phyloP scores from a whole-genome alignment of 2,113 vertebrate genomes.

The Pedionomus torquatus region DNA sequence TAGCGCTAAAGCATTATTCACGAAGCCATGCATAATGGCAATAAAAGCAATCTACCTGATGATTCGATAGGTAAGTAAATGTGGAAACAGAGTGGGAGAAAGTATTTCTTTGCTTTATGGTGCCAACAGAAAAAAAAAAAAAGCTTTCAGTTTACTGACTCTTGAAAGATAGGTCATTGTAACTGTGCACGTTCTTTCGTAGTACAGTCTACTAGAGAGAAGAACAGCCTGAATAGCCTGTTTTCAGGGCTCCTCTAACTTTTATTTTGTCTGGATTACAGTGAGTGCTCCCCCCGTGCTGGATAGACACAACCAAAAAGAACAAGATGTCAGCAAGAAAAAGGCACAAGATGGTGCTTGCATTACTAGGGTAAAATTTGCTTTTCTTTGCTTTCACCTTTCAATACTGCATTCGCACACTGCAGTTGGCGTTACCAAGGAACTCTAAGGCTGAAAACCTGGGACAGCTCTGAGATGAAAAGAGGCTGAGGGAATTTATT shows the following conservation, averaged over 20 bases:
- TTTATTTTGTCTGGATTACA: conserved; percentile 39
- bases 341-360: not conserved
- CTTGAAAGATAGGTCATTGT: conserved; percentile 39
- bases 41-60: conserved; percentile 57
- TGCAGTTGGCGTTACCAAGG: not conserved
- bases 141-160: not conserved
- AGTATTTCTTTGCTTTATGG: conserved; percentile 53
- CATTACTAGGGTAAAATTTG: not conserved
- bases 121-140: not conserved
- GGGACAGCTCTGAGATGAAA: conserved; percentile 23
- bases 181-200: not conserved
- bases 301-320: conserved; percentile 1
- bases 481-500: conserved; percentile 5
- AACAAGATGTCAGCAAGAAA: conserved; percentile 46
- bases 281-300: not conserved
- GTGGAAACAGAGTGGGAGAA: not conserved
- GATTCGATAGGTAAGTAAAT: conserved; percentile 36
- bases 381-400: conserved; percentile 12
- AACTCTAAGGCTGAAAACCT: not conserved
- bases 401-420: not conserved
- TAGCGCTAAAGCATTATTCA: conserved; percentile 27
- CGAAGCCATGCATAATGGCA: conserved; percentile 22
- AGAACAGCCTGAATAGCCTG: not conserved
- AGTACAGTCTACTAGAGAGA: not conserved
- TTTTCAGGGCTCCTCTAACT: conserved; percentile 12